Evolutionary conservation across 2,797 vertebrate genomes (phyloP).

Genomic region (Tinamus major): DNA sequence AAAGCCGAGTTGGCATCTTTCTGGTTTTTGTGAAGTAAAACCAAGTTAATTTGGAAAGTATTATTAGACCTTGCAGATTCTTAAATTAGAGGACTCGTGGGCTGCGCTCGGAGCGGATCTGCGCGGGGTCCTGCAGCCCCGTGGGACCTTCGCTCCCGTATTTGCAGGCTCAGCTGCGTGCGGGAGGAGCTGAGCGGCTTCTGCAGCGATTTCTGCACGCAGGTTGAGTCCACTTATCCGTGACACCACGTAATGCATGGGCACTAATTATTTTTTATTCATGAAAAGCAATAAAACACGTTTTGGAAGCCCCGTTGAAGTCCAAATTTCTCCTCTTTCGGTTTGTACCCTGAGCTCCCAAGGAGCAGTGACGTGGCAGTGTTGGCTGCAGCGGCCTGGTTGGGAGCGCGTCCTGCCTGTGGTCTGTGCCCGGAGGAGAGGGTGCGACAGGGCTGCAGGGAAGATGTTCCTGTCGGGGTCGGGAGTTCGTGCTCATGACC

Average conservation of each 20-base stretch:
- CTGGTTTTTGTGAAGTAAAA: not conserved
- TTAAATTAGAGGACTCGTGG: not conserved
- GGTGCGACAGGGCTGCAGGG: not conserved
- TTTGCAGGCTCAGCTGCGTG: too few species aligned
- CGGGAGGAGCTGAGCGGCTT: not conserved
- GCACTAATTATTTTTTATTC: not conserved
- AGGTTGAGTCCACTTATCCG: not conserved
- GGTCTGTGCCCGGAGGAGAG: not conserved
- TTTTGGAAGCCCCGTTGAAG: not conserved
- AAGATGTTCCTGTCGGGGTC: not conserved
- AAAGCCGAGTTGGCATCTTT: not conserved
- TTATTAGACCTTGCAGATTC: not conserved
- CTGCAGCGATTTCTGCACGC: not conserved
- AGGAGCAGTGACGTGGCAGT: not conserved
- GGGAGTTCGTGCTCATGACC: not conserved
- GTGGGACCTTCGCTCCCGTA: not conserved
- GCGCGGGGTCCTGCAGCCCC: accelerated
- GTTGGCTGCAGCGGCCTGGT: too few species aligned
- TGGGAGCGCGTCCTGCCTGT: too few species aligned
- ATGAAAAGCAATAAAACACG: accelerated
- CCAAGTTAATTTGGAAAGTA: not conserved
- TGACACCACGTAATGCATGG: not conserved
- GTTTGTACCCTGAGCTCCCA: not conserved
- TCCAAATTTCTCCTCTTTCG: not conserved
- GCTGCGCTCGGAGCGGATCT: not conserved